Evolutionary conservation across 2,113 vertebrate species (phyloP).

Genomic region (Triplophysa dalaica): DNA sequence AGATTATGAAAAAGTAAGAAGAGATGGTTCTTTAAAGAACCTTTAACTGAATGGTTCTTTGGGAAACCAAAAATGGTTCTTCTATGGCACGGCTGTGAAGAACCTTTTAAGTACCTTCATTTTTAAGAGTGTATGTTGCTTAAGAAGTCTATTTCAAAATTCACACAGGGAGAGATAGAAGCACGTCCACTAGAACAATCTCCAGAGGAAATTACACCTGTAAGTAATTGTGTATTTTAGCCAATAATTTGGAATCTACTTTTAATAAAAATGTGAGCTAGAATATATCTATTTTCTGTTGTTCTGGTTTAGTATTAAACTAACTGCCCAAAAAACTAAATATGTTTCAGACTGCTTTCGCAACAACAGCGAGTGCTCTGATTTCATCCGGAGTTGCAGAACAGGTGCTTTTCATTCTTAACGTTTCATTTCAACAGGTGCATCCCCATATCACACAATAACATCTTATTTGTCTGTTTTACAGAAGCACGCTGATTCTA

Average conservation of each 20-base stretch:
- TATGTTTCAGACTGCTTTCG: slow-evolving; percentile 35
- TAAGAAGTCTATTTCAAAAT: neutral
- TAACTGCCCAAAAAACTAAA: neutral
- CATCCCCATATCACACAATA: neutral
- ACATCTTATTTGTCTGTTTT: slow-evolving; percentile 33
- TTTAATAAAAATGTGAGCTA: neutral
- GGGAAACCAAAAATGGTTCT: too few species aligned
- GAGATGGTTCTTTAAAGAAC: too few species aligned
- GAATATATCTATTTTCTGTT: neutral
- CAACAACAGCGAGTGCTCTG: slow-evolving; percentile 35
- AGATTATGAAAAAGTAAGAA: too few species aligned
- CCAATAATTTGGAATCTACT: neutral
- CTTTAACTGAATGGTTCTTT: too few species aligned
- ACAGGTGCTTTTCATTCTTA: slow-evolving; percentile 50
- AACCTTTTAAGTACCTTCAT: too few species aligned
- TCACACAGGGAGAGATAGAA: slow-evolving; percentile 7
- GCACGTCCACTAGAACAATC: neutral
- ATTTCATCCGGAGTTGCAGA: slow-evolving; percentile 15
- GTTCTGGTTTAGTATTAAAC: neutral
- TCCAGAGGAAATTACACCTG: neutral
- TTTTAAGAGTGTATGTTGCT: neutral
- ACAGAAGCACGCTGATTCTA: slow-evolving; percentile 46
- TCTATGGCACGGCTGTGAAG: too few species aligned
- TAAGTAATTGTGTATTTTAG: neutral
- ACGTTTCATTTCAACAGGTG: neutral